Base-by-base conservation (phyloP, 2,888 invertebrate species). In the Erebia palarica region DNA sequence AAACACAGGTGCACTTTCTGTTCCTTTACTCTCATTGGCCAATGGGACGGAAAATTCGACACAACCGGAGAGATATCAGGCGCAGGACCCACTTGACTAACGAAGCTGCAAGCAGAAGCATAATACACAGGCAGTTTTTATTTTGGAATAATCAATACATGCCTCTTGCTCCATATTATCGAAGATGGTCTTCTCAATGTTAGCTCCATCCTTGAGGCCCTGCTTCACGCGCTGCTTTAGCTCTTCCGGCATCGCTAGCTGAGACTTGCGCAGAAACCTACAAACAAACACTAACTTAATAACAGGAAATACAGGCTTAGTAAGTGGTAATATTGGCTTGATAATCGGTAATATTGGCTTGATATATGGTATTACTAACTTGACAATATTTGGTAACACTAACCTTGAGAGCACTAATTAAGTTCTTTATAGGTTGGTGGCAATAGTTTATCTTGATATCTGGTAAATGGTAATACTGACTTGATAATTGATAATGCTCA, bases 241-340 rank as follows among this genome's bases (percentile, higher is more conserved):
- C 82, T 97, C 96, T 83, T 97, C 97, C 65, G 96, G 95, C 90
- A 98, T 96, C 89, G 96, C 96, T 91, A 97, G 95, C 92, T 96
- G 95, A 82, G 96, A 96, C 92, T 97, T 96, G 86, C 96, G 95
- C 84, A 98, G 95, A 90, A 96, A 96, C 92, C 96, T 96, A 49
- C 11, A 47, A 8, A 27, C n/a, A 44, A 44, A 36, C 18, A 53
- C 21, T 42, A 18, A 18, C 18, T 2, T 55, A 18, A 55, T 55
- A 18, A 55, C 10, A 18, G 18, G 18, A 18, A 18, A 21, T 10
- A 55, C 18, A 51, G 5, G 13, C n/a, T 51, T 47, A 8, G 1
- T 53, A 53, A 16, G 53, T 16, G 53, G 16, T n/a, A 53, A 16
- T 16, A 53, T 9, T 53, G 9, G n/a, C 7, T 51, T n/a, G n/a